Percentiles rank a stretch among this genome's conserved stretches.
Evolutionary conservation across 2,797 vertebrate genomes (phyloP).

Genomic region (Parotocinclus haroldoi): DNA sequence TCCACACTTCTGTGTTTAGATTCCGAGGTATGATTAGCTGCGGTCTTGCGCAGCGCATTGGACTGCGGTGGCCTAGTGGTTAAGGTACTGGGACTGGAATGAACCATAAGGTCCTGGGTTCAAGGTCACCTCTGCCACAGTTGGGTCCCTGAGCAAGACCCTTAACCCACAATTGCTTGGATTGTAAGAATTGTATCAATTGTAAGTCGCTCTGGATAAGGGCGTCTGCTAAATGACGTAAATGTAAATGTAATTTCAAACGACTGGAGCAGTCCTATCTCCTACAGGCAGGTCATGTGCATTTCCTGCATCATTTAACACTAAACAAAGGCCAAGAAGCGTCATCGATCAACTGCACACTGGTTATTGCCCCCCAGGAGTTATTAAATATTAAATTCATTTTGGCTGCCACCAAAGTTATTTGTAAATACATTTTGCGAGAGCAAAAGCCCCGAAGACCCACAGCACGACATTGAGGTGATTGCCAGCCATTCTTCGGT

Average conservation of each 20-base stretch:
- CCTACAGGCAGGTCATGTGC: slow-evolving; percentile 50
- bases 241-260: no score
- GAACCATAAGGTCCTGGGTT: no score
- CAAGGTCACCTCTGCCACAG: no score
- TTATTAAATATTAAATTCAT: slow-evolving; percentile 77
- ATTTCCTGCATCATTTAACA: slow-evolving; percentile 47
- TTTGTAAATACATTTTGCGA: slow-evolving; percentile 73
- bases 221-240: no score
- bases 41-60: no score
- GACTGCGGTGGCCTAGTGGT: no score
- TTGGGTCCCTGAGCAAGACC: no score
- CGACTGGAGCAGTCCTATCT: slow-evolving; percentile 16
- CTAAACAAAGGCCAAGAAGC: slow-evolving; percentile 50
- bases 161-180: no score
- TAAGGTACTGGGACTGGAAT: no score
- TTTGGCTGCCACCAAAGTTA: slow-evolving; percentile 64
- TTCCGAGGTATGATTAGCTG: not conserved
- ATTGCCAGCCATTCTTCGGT: slow-evolving; percentile 56
- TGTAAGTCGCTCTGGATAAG: no score
- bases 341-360: slow-evolving; percentile 61
- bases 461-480: slow-evolving; percentile 61
- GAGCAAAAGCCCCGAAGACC: slow-evolving; percentile 65
- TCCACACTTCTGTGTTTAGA: slow-evolving; percentile 21
- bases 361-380: slow-evolving; percentile 62
- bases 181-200: no score